Evolutionary conservation across 2,797 vertebrate species (phyloP), one percentile per base, ranked within the genome.

Genomic region (Acipenser transmontanus): DNA sequence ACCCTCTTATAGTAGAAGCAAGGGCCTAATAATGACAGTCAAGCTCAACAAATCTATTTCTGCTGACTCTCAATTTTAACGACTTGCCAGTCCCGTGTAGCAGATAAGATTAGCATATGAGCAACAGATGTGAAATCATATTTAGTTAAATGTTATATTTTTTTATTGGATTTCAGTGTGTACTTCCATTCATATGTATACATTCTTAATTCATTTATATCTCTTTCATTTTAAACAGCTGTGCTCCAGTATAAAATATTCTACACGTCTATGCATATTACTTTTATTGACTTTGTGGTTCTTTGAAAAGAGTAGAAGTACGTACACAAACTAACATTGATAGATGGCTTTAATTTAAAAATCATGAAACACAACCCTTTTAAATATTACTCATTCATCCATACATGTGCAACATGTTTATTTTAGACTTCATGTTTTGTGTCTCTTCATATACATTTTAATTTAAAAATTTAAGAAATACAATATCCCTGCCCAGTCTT

Each of bases 191-290:
- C 67, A 67, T 73, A 68, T 20, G 47, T 50, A 66, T 66, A 76
- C 71, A 77, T 74, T 67, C 66, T 67, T 63, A 74, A 73, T 79
- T 79, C 75, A 81, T 78, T 76, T 76, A 72, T 69, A 62, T 75
- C 75, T 70, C 73, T 76, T 73, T 74, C 71, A 73, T 68, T 76
- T 67, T 72, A 70, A 76, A 72, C 71, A 66, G 74, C 69, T 75
- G 76, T 70, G 69, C 72, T 69, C 68, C 68, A 59, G 61, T 62
- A 54, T 56, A 49, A 52, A 34, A 67, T 52, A 48, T 57, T 11
- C 20, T 59, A 10, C 61, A 64, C 51, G 48, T 59, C 65, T 65
- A 63, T 62, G 50, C 50, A 63, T 48, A 52, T 66, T 34, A 71
- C 61, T 66, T 69, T 66, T 75, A 70, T 64, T 65, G 64, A 62